Evolutionary conservation across 2,888 invertebrate genomes (phyloP).

Genomic region (Lottia gigantea): DNA sequence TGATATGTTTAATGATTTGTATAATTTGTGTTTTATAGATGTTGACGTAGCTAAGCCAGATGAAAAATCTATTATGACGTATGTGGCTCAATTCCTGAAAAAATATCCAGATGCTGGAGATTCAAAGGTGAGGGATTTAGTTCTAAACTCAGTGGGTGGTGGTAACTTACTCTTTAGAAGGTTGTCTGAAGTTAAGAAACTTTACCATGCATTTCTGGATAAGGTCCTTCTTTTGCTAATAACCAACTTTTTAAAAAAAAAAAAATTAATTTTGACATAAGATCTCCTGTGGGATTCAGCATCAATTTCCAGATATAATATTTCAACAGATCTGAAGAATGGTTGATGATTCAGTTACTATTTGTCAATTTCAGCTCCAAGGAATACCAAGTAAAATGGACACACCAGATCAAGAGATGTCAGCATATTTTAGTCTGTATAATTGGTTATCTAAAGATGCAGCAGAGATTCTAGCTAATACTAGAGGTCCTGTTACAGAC

Average conservation of each 20-base stretch:
- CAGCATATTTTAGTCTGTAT: conserved; percentile 77
- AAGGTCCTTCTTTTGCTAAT: no score
- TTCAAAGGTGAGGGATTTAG: conserved; percentile 42
- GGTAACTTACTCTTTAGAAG: no score
- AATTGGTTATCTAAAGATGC: conserved; percentile 78
- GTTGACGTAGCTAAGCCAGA: conserved; percentile 96
- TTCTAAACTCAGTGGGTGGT: no score
- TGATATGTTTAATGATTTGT: no score
- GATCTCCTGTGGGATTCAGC: no score
- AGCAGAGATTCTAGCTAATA: conserved; percentile 56
- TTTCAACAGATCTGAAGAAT: no score
- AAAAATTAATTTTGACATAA: no score
- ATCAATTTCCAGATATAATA: no score
- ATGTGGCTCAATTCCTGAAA: conserved; percentile 96
- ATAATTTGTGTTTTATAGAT: conserved; percentile 70
- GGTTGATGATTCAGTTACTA: no score
- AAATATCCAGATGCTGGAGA: conserved; percentile 73
- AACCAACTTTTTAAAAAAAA: no score
- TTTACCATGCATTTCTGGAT: no score
- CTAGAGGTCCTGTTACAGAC: conserved; percentile 61
- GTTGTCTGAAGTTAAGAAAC: no score
- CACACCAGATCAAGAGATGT: conserved; percentile 56
- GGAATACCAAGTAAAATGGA: conserved; percentile 36
- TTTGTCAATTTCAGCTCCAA: conserved; percentile 28
- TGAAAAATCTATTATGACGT: conserved; percentile 98